phyloP scores from a whole-genome alignment of 30 jellyfish, hydroid and myxozoan genomes.

The Aurelia aurita region DNA sequence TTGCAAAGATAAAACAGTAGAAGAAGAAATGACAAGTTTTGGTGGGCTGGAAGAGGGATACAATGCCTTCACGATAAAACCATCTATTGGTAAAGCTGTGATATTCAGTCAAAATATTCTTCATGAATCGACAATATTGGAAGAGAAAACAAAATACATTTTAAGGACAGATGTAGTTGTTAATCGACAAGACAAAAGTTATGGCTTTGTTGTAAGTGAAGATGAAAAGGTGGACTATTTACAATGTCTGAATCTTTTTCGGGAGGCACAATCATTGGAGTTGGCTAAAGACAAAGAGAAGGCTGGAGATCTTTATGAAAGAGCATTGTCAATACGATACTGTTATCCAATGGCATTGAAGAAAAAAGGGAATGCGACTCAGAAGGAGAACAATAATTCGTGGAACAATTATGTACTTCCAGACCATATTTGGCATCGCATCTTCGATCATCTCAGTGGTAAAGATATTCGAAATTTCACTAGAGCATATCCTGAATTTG shows the following conservation, averaged over 20 bases:
- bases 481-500: constrained; percentile 35
- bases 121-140: constrained; percentile 50
- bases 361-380: background rate
- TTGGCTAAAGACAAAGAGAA: constrained; percentile 20
- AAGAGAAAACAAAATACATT: constrained; percentile 13
- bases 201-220: constrained; percentile 57
- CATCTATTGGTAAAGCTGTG: constrained; percentile 61
- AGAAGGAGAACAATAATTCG: background rate
- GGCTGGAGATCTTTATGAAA: constrained; percentile 61
- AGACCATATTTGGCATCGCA: constrained; percentile 40
- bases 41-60: constrained; percentile 74
- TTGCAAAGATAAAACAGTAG: constrained; percentile 46
- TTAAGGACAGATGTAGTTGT: constrained; percentile 60
- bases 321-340: constrained; percentile 67
- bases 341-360: constrained; percentile 62
- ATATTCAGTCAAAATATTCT: constrained; percentile 65
- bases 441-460: constrained; percentile 35
- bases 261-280: constrained; percentile 67
- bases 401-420: constrained; percentile 29
- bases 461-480: constrained; percentile 9
- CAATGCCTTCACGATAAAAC: constrained; percentile 29
- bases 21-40: constrained; percentile 44
- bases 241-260: constrained; percentile 44
- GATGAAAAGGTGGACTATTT: constrained; percentile 24
- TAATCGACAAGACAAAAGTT: constrained; percentile 30